phyloP scores from a whole-genome alignment of 1,140 invertebrate species.

The Hirudo medicinalis region DNA sequence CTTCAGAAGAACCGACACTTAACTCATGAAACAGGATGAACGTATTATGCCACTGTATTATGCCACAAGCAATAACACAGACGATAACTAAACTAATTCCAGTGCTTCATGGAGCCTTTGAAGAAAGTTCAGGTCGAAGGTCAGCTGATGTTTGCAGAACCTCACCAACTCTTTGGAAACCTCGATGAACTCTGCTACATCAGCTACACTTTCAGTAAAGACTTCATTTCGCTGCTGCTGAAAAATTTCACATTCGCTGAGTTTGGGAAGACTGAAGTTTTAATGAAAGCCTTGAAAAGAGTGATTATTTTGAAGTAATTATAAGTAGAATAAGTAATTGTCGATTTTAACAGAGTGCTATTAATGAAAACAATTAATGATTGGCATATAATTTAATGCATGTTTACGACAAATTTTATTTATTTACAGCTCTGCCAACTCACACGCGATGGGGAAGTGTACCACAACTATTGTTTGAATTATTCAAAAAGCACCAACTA shows the following conservation, averaged over 20 bases:
- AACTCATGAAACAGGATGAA: not conserved
- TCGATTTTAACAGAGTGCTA: not conserved
- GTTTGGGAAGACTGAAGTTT: slow-evolving; percentile 46
- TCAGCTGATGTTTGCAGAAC: slow-evolving; percentile 55
- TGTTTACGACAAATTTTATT: not conserved
- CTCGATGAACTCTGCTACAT: slow-evolving; percentile 56
- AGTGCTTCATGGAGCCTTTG: slow-evolving; percentile 59
- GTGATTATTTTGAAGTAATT: slow-evolving; percentile 30
- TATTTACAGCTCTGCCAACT: slow-evolving; percentile 34
- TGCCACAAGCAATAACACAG: not conserved
- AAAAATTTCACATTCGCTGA: slow-evolving; percentile 43
- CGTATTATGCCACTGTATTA: too few species aligned
- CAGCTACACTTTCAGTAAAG: slow-evolving; percentile 47
- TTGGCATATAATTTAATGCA: not conserved
- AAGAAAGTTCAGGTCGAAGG: slow-evolving; percentile 60
- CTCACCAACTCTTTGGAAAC: slow-evolving; percentile 56
- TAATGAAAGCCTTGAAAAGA: slow-evolving; percentile 51
- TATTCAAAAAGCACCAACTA: slow-evolving; percentile 53
- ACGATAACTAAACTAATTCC: slow-evolving; percentile 11
- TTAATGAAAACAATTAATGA: not conserved
- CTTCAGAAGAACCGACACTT: not conserved
- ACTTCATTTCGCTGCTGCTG: slow-evolving; percentile 49
- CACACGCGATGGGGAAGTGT: slow-evolving; percentile 43
- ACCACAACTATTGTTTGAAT: slow-evolving; percentile 51
- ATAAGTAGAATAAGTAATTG: not conserved